Evolutionary conservation across 2,888 invertebrate species (phyloP).

Genomic region (Eupithecia exiguata): DNA sequence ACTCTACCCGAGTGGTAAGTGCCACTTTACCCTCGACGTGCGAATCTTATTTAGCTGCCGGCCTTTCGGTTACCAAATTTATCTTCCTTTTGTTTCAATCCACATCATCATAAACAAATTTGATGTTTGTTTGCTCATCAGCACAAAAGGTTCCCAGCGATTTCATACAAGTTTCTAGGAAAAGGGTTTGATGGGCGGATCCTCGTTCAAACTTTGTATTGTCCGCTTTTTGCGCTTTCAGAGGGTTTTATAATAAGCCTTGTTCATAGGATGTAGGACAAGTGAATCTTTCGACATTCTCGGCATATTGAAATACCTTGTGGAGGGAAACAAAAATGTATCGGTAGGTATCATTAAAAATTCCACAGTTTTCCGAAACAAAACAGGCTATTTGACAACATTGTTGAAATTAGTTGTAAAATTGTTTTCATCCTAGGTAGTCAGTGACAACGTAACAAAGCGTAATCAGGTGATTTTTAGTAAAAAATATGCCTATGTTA

Average conservation of each 20-base stretch:
- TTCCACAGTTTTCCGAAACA: not conserved
- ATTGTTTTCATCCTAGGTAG: too few species aligned
- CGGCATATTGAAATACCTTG: not conserved
- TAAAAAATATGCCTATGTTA: too few species aligned
- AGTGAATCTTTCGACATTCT: not conserved
- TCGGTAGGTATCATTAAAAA: not conserved
- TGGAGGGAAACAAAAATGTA: not conserved
- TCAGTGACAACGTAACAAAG: too few species aligned
- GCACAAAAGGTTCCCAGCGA: conserved; percentile 36
- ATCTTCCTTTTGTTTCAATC: conserved; percentile 43
- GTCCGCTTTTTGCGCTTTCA: conserved; percentile 38
- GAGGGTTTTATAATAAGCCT: conserved; percentile 22
- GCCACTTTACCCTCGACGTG: conserved; percentile 9
- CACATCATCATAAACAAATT: conserved; percentile 47
- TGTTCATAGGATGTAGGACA: conserved; percentile 9
- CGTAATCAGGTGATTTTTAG: too few species aligned
- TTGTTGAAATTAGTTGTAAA: too few species aligned
- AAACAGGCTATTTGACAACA: too few species aligned
- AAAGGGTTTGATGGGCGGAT: conserved; percentile 40
- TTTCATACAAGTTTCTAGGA: conserved; percentile 35
- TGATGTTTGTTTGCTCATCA: conserved; percentile 44
- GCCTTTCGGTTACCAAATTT: conserved; percentile 32
- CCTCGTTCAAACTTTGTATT: conserved; percentile 39
- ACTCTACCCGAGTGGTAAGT: conserved; percentile 1
- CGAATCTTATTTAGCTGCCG: conserved; percentile 21